These are phyloP conservation scores for Oplegnathus fasciatus DNA, from an alignment of 2,113 vertebrate species.

Conservation along the genomic window DNA sequence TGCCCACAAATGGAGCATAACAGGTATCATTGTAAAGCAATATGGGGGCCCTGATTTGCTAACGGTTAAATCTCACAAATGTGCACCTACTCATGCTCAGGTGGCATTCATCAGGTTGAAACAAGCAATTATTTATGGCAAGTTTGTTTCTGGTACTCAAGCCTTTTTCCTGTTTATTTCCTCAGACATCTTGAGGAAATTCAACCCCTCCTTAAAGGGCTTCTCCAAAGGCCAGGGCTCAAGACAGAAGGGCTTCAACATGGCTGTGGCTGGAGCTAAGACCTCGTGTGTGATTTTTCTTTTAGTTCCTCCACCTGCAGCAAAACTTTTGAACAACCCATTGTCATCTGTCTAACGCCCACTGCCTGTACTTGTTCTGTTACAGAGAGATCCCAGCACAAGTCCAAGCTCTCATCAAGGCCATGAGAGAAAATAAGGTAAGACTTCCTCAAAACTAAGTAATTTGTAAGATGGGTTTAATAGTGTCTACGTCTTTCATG, in stretches of 20 bases:
- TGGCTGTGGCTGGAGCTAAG: slow-evolving; percentile 83
- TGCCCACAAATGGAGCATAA: too few species aligned
- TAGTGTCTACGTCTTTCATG: background rate
- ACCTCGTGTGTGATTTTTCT: slow-evolving; percentile 82
- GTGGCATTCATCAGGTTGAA: background rate
- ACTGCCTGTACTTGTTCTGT: background rate
- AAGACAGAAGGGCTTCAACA: slow-evolving; percentile 86
- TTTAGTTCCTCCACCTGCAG: background rate
- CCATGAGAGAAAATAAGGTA: slow-evolving; percentile 86
- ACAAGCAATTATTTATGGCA: too few species aligned
- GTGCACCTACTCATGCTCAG: background rate
- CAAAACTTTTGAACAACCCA: background rate
- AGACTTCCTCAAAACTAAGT: slow-evolving; percentile 27
- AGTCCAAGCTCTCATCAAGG: slow-evolving; percentile 83
- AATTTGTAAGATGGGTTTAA: background rate
- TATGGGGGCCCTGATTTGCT: background rate
- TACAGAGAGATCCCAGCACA: slow-evolving; percentile 87
- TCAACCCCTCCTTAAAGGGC: slow-evolving; percentile 88
- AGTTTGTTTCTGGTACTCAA: background rate
- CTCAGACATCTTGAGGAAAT: slow-evolving; percentile 93
- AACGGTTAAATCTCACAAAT: too few species aligned
- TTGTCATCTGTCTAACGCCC: background rate
- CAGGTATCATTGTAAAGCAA: background rate
- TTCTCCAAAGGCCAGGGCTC: slow-evolving; percentile 84
- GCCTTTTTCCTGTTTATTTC: slow-evolving; percentile 31